These are phyloP conservation scores for Euthynnus affinis DNA, from an alignment of 2,797 vertebrate genomes.

Conservation along the genomic window DNA sequence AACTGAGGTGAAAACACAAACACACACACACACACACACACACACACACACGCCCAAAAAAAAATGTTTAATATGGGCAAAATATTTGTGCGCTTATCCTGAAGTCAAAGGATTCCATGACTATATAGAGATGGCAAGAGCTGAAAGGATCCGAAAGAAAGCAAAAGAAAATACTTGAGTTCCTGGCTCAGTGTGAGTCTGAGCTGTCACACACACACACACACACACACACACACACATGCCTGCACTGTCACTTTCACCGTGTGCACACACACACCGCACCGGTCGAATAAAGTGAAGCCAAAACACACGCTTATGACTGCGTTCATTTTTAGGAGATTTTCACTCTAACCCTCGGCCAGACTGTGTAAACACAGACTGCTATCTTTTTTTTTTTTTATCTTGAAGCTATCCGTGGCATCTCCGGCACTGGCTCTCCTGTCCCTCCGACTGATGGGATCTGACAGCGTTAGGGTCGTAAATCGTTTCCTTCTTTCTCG, in stretches of 20 bases:
- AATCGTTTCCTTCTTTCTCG: slow-evolving; percentile 44
- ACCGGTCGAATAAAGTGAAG: background rate
- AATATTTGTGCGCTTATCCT: background rate
- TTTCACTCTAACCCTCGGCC: background rate
- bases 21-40: too few relatives aligned
- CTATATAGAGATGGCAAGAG: background rate
- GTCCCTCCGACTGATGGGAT: slow-evolving; percentile 38
- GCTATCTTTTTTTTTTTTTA: slow-evolving; percentile 7
- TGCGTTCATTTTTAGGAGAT: background rate
- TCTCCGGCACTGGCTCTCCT: slow-evolving; percentile 43
- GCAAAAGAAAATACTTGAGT: background rate
- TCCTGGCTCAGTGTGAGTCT: background rate
- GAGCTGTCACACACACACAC: too few relatives aligned
- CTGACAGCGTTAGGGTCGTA: slow-evolving; percentile 38
- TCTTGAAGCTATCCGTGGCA: slow-evolving; percentile 39
- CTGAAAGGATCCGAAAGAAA: background rate
- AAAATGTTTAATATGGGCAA: background rate
- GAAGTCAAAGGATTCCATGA: background rate
- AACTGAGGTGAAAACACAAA: background rate
- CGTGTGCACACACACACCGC: background rate
- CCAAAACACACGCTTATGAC: background rate
- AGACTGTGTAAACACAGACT: background rate
- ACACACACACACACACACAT: too few relatives aligned
- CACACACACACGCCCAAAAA: too few relatives aligned
- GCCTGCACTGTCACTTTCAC: slow-evolving; percentile 3